phyloP scores from a whole-genome alignment of 37 sponge, comb jelly and placozoan genomes.

The Tethya wilhelma region DNA sequence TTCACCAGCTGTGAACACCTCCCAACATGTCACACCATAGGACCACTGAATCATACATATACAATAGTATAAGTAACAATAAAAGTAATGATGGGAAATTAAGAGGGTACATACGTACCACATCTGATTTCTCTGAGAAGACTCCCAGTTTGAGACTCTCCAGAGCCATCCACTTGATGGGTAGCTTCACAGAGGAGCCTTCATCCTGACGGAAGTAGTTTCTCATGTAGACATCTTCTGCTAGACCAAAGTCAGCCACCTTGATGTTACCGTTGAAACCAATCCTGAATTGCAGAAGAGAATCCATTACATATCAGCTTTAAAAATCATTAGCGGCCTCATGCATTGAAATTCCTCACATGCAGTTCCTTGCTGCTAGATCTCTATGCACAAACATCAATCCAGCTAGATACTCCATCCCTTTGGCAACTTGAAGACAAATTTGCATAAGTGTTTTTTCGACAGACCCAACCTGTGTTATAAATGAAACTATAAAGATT shows the following conservation, averaged over 20 bases:
- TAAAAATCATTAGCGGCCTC: too few species aligned
- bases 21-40: constrained; percentile 65
- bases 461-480: background rate
- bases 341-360: constrained; percentile 24
- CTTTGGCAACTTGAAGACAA: constrained; percentile 37
- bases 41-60: constrained; percentile 52
- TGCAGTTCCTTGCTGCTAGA: constrained; percentile 57
- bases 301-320: background rate
- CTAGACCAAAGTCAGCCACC: constrained; percentile 30
- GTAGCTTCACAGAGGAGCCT: constrained; percentile 8
- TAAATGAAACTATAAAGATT: too few species aligned
- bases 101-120: constrained; percentile 1
- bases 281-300: background rate
- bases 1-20: constrained; percentile 47
- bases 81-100: background rate
- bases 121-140: constrained; percentile 32
- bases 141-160: constrained; percentile 17
- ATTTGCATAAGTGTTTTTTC: constrained; percentile 9
- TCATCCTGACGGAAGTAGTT: constrained; percentile 16
- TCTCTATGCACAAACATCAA: constrained; percentile 36
- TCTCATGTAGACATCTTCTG: constrained; percentile 12
- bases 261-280: background rate
- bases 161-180: constrained; percentile 37
- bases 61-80: background rate
- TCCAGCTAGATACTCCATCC: constrained; percentile 34